phyloP scores from a whole-genome alignment of 1,140 invertebrate species.

The fruit fly (Drosophila melanogaster) region DNA sequence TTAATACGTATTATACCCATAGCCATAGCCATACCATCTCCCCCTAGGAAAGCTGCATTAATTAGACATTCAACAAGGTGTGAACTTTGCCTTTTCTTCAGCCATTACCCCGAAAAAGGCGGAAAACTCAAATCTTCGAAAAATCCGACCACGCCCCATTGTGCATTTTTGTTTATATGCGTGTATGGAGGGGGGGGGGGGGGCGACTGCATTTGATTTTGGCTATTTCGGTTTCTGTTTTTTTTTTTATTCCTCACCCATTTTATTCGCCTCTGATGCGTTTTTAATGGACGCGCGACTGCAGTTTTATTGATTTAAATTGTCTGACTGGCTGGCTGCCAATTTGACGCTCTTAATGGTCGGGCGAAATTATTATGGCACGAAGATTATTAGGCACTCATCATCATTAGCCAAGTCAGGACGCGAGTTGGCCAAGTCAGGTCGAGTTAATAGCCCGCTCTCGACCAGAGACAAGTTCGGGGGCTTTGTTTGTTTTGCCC shows the following conservation, averaged over 20 bases:
- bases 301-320: conserved; percentile 81
- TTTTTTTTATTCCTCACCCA: not conserved
- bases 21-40: not conserved
- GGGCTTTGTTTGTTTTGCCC: conserved; percentile 67
- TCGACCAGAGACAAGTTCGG: conserved; percentile 22
- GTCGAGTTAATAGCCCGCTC: conserved; percentile 42
- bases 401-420: conserved; percentile 65
- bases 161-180: conserved; percentile 4
- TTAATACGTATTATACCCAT: not conserved
- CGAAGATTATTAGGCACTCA: conserved; percentile 67
- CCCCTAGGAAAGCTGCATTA: conserved; percentile 69
- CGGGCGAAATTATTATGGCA: conserved; percentile 59
- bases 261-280: conserved; percentile 53
- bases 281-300: conserved; percentile 72
- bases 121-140: conserved; percentile 14
- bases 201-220: conserved; percentile 31
- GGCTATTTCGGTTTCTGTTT: conserved; percentile 26
- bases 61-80: conserved; percentile 82
- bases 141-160: conserved; percentile 58
- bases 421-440: not conserved
- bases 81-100: conserved; percentile 77
- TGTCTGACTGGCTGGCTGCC: conserved; percentile 68
- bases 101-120: conserved; percentile 46
- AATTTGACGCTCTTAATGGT: conserved; percentile 78
- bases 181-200: conserved; percentile 49